Percentiles rank a stretch among this genome's conserved stretches.
Evolutionary conservation across 2,888 invertebrate genomes (phyloP).

Genomic region (Tinea trinotella): DNA sequence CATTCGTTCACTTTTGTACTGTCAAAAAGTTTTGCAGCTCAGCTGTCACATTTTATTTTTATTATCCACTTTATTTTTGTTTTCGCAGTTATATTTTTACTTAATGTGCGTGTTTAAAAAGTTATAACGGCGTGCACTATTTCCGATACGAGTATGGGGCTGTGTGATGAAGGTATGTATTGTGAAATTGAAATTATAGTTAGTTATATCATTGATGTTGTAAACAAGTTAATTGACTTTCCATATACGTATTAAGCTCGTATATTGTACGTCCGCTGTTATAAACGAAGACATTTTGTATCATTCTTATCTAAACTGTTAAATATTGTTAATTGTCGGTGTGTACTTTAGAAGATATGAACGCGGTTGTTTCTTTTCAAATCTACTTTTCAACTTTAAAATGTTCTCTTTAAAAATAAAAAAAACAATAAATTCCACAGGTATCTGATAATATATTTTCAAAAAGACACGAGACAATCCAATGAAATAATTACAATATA

Average conservation of each 20-base stretch:
- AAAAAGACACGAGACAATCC: no score
- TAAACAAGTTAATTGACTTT: conserved; percentile 12
- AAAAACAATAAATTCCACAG: no score
- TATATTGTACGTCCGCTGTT: not conserved
- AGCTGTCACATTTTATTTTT: conserved; percentile 6
- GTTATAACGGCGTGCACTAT: conserved; percentile 3
- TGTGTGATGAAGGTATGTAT: conserved; percentile 9
- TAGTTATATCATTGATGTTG: not conserved
- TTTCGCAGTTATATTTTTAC: not conserved
- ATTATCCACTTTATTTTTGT: not conserved
- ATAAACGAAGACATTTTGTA: not conserved
- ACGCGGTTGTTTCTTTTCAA: no score
- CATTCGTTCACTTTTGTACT: conserved; percentile 1
- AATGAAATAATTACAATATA: no score
- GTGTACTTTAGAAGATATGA: no score
- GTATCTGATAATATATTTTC: no score
- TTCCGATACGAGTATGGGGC: not conserved
- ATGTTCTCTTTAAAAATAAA: no score
- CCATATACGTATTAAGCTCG: not conserved
- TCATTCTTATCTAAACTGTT: not conserved
- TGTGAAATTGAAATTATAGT: not conserved
- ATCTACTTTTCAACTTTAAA: no score
- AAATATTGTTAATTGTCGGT: no score
- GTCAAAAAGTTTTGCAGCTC: conserved; percentile 13
- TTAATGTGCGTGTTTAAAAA: not conserved